Conservation (phyloP, 2,113 vertebrate genomes). For the Pantherophis guttatus region DNA sequence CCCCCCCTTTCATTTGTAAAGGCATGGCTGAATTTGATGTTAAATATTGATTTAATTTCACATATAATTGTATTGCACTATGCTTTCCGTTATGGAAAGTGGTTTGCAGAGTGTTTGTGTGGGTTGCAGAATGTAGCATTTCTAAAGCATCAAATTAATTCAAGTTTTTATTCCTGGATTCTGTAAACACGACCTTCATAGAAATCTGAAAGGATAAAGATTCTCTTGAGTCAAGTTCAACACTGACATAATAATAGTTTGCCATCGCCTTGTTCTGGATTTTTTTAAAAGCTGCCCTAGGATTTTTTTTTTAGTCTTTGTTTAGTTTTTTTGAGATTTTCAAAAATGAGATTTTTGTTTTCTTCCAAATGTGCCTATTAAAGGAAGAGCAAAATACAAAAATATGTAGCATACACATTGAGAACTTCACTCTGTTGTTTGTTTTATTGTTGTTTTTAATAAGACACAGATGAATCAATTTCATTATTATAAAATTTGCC, state of each 20-base stretch:
- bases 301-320: neutral
- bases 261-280: neutral
- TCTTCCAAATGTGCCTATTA: neutral
- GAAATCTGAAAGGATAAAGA: neutral
- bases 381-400: neutral
- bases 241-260: neutral
- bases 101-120: neutral
- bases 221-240: neutral
- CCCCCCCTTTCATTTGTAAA: slow-evolving; percentile 19
- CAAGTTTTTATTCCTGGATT: neutral
- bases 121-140: neutral
- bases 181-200: neutral
- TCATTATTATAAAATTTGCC: neutral
- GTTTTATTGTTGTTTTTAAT: neutral
- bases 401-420: neutral
- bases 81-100: neutral
- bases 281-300: neutral
- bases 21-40: neutral
- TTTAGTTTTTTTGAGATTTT: neutral
- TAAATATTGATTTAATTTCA: slow-evolving; percentile 5
- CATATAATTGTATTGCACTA: neutral
- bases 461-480: neutral
- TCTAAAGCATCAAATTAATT: neutral
- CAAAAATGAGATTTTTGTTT: neutral
- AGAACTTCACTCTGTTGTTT: neutral